phyloP scores from a whole-genome alignment of 2,797 vertebrate genomes.

The Mormyrops boulengeri region DNA sequence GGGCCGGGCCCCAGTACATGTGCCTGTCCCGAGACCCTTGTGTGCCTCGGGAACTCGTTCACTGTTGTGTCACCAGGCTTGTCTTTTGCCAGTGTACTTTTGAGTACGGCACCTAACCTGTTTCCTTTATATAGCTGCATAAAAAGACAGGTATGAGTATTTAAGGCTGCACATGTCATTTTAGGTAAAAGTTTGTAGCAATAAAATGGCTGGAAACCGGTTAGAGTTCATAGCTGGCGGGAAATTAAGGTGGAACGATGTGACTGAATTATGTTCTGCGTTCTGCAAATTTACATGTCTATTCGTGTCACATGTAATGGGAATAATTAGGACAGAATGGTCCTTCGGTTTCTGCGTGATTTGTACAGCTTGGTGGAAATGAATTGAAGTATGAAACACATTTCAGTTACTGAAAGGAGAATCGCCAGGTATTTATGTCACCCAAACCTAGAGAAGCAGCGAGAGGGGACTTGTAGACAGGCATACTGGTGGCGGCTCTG shows the following conservation, averaged over 20 bases:
- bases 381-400: background rate
- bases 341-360: background rate
- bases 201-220: background rate
- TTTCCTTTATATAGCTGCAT: background rate
- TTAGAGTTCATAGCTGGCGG: background rate
- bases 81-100: background rate
- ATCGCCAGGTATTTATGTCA: background rate
- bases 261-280: background rate
- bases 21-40: background rate
- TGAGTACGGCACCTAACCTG: background rate
- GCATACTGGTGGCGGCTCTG: background rate
- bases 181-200: background rate
- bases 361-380: background rate
- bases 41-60: background rate
- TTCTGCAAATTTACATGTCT: background rate
- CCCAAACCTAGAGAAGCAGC: background rate
- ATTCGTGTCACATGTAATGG: background rate
- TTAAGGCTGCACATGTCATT: background rate
- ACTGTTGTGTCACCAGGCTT: background rate
- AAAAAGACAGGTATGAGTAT: background rate
- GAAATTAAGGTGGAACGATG: background rate
- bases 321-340: background rate
- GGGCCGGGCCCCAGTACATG: background rate
- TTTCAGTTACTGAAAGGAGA: background rate
- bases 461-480: background rate